A percentile compares a stretch with the other conserved stretches of the same genome.
These are phyloP conservation scores for Pyrrhosoma nymphula DNA, from an alignment of 2,888 invertebrate species.

Conservation along the genomic window DNA sequence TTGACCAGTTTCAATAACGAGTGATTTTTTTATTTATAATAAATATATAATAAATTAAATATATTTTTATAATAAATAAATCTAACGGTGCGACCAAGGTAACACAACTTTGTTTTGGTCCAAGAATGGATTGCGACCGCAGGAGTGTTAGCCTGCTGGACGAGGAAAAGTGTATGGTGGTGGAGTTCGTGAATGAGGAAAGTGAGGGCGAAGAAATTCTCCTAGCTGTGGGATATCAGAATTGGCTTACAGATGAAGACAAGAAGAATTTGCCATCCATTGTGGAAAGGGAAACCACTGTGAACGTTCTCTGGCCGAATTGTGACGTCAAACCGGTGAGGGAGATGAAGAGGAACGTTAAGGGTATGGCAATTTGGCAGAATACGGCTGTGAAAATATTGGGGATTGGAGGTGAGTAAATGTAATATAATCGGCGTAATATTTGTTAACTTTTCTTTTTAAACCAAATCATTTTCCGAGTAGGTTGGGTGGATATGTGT, in stretches of 20 bases:
- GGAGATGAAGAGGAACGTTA: background rate
- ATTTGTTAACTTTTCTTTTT: background rate
- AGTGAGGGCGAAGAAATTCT: background rate
- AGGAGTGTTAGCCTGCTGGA: background rate
- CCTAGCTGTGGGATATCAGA: background rate
- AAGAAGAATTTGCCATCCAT: background rate
- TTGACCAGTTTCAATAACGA: too few relatives aligned
- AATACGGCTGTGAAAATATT: background rate
- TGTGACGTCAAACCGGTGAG: background rate
- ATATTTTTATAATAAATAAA: too few relatives aligned
- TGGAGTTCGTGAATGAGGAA: background rate
- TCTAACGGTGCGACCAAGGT: too few relatives aligned
- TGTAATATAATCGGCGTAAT: background rate
- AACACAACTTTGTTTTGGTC: too few relatives aligned
- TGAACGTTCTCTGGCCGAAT: background rate
- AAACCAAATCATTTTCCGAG: background rate
- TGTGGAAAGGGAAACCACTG: background rate
- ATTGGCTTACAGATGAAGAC: background rate
- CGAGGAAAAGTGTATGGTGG: background rate
- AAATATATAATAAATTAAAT: too few relatives aligned
- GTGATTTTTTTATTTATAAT: too few relatives aligned
- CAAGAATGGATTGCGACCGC: background rate
- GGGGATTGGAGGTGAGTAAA: background rate
- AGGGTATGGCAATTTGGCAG: background rate
- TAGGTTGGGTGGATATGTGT: background rate